Percentiles rank a stretch among this genome's conserved stretches.
These are phyloP conservation scores for Leptinotarsa lineolata DNA, from an alignment of 1,140 invertebrate genomes.

Conservation along the genomic window DNA sequence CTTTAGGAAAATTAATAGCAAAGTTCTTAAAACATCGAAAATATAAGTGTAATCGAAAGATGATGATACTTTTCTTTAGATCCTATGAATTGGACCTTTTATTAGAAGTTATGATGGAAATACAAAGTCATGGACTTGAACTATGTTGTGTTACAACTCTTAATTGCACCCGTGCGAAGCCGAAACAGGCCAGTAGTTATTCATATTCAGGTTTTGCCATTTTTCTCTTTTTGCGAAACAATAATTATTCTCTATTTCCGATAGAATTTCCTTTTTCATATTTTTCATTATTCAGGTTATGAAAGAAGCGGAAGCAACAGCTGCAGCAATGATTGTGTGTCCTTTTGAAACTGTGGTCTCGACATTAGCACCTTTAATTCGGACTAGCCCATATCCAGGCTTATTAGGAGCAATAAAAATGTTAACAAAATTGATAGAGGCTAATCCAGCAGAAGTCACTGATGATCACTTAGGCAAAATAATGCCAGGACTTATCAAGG, in stretches of 20 bases:
- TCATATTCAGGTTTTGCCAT: too few relatives aligned
- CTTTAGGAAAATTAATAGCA: too few relatives aligned
- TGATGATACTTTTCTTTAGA: too few relatives aligned
- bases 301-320: conserved; percentile 51
- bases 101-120: too few relatives aligned
- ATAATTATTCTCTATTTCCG: background rate
- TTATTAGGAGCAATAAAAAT: conserved; percentile 93
- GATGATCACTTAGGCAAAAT: conserved; percentile 76
- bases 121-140: too few relatives aligned
- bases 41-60: too few relatives aligned
- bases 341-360: conserved; percentile 55
- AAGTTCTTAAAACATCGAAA: too few relatives aligned
- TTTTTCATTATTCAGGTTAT: conserved; percentile 44
- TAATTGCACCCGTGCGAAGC: too few relatives aligned
- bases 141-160: too few relatives aligned
- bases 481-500: conserved; percentile 87
- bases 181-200: too few relatives aligned
- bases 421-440: conserved; percentile 82
- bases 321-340: conserved; percentile 53
- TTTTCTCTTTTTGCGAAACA: too few relatives aligned
- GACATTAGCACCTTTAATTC: conserved; percentile 76
- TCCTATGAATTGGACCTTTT: too few relatives aligned
- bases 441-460: conserved; percentile 68
- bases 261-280: background rate
- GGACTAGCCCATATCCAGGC: conserved; percentile 81